Conservation (phyloP, 2,113 vertebrate species). For the Dinomys branickii region DNA sequence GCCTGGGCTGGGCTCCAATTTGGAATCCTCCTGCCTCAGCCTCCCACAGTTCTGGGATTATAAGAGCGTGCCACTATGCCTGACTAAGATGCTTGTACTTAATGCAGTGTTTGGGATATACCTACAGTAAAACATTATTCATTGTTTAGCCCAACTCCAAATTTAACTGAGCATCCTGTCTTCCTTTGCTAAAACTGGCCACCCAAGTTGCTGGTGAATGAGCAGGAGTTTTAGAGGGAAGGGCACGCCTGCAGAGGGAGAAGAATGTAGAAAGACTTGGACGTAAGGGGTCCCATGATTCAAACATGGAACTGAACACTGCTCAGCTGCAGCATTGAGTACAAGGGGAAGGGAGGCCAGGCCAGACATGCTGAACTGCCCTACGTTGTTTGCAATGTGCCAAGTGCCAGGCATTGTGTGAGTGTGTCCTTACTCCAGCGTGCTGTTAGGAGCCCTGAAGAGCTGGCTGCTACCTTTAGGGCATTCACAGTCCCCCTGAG, state of each 20-base stretch:
- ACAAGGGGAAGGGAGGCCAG: neutral
- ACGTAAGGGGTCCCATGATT: neutral
- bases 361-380: neutral
- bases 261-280: neutral
- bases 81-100: neutral
- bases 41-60: neutral
- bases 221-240: neutral
- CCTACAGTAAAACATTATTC: constrained; percentile 1
- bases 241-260: neutral
- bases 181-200: constrained; percentile 39
- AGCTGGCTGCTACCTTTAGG: neutral
- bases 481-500: neutral
- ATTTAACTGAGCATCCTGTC: constrained; percentile 9
- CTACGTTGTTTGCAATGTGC: neutral
- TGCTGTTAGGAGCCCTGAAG: neutral
- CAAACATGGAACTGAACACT: neutral
- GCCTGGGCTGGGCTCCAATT: neutral
- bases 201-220: constrained; percentile 30
- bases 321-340: neutral
- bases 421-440: neutral
- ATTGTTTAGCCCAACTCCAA: constrained; percentile 40
- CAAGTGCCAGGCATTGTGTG: neutral
- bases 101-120: neutral
- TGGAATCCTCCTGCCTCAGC: neutral
- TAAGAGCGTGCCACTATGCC: neutral